Evolutionary conservation across 2,888 invertebrate species (phyloP), one percentile per base, ranked within the genome.

Genomic region (Eilema depressum): DNA sequence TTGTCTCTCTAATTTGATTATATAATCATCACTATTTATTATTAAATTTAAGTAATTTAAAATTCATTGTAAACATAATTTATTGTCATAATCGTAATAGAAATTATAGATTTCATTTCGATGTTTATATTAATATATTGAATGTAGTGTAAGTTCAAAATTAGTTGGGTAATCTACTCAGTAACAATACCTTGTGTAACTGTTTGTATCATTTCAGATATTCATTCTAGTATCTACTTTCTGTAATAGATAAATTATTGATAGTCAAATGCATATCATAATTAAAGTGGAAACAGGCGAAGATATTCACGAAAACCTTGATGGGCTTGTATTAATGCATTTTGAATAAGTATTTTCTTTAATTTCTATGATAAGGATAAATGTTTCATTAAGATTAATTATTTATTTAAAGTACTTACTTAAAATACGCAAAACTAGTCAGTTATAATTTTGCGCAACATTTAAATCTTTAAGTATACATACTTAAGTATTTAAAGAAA

Each of bases 371-470:
- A 81, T 94, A 95, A 95, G 94, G 91, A 92, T 94, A 94, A 93
- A 95, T 93, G 91, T 93, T 93, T 92, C 90, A 90, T 89, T 94
- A 94, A 92, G 89, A 90, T 91, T 89, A 89, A 92, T 92, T 90
- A 93, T 94, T 95, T 95, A 94, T 94, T 95, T 91, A 92, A 95
- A 92, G 95, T 95, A 95, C 95, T 95, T 95, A 95, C 95, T 95
- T 95, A 95, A 84, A 94, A 91, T 94, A 94, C 92, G 94, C 92
- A 92, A 91, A 93, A 95, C 95, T 95, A 95, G 95, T 95, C 95
- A 95, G 93, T 93, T 95, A 93, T 93, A 91, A 92, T 92, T 95
- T 95, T 95, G 95, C 94, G 95, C 95, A 95, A 95, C 93, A 92
- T 93, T 82, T 92, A 93, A 93, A 91, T 89, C 89, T 90, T 89